phyloP scores from a whole-genome alignment of 2,888 invertebrate species.

The Atethmia centrago region DNA sequence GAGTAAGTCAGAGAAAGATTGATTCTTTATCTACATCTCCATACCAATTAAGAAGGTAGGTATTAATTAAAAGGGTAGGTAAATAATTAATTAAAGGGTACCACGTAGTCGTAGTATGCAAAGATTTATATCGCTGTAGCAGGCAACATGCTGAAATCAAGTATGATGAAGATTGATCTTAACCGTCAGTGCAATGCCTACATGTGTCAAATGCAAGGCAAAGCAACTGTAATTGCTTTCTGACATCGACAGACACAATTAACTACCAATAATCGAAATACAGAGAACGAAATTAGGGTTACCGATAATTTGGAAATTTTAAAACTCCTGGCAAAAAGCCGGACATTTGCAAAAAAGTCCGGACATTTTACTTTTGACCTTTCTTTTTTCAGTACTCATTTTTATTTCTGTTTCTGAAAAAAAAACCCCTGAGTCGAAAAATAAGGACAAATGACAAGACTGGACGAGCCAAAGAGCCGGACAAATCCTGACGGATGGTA shows the following conservation, averaged over 20 bases:
- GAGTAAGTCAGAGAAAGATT: background rate
- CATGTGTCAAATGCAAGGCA: slow-evolving; percentile 34
- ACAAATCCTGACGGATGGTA: background rate
- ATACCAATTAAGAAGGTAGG: background rate
- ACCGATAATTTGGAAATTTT: background rate
- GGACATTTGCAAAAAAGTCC: no score
- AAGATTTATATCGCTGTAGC: no score
- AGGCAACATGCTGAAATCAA: slow-evolving; percentile 1
- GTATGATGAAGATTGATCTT: slow-evolving; percentile 26
- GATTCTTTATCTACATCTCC: background rate
- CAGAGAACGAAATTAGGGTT: background rate
- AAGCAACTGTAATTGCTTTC: slow-evolving; percentile 26
- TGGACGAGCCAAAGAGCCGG: background rate
- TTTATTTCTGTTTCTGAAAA: no score
- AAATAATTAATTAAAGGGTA: background rate
- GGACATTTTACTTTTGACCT: background rate
- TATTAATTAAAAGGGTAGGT: no score
- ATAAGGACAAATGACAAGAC: background rate
- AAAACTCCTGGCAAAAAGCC: background rate
- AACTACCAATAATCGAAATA: background rate
- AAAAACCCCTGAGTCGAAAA: background rate
- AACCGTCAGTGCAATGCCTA: background rate
- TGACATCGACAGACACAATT: slow-evolving; percentile 3
- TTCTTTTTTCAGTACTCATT: background rate
- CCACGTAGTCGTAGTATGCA: background rate